Evolutionary conservation across 2,797 vertebrate genomes (phyloP).

Genomic region (Sarcophilus harrisii): DNA sequence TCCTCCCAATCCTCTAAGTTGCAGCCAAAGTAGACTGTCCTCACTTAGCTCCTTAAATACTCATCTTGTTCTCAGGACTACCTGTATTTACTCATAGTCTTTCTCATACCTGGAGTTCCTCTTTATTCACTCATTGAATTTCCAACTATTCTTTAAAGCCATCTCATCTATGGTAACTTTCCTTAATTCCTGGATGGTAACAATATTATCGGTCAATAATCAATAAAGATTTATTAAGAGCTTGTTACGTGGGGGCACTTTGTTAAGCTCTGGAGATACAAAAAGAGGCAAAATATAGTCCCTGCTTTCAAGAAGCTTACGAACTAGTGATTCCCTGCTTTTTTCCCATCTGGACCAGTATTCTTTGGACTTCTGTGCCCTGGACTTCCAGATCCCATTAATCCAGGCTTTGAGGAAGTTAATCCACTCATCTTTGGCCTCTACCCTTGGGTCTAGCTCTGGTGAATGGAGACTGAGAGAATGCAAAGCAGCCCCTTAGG

Average conservation of each 20-base stretch:
- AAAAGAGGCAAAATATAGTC: not conserved
- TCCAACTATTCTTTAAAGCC: not conserved
- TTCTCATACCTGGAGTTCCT: not conserved
- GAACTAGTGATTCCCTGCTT: not conserved
- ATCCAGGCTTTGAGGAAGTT: not conserved
- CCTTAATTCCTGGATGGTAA: not conserved
- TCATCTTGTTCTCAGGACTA: not conserved
- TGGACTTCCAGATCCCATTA: not conserved
- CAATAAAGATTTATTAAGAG: not conserved
- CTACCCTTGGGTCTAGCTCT: not conserved
- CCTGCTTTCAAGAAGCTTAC: not conserved
- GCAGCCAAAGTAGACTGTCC: not conserved
- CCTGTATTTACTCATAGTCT: not conserved
- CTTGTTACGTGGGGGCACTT: not conserved
- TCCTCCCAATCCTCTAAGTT: not conserved
- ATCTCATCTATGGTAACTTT: not conserved
- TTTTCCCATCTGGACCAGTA: not conserved
- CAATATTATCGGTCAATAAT: not conserved
- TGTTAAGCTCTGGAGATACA: not conserved
- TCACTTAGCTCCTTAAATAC: not conserved
- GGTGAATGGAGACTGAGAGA: not conserved
- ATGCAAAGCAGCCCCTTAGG: not conserved
- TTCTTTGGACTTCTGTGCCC: not conserved
- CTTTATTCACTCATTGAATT: not conserved
- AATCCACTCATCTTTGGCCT: not conserved